Conservation (phyloP, 1,140 invertebrate genomes). For the Brachionus plicatilis region DNA sequence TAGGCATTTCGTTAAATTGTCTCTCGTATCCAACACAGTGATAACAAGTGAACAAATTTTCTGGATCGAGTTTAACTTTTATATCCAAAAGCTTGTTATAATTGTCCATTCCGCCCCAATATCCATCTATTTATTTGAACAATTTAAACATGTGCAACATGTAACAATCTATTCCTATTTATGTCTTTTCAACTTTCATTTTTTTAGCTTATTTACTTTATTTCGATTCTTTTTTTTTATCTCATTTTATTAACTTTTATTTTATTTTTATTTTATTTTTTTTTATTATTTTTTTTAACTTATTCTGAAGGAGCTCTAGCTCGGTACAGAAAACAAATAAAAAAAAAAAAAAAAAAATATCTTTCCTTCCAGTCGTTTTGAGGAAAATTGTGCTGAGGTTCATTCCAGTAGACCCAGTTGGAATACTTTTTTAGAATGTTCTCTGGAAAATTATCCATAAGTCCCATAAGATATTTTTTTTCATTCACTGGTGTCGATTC, state of each 20-base stretch:
- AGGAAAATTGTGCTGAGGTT: constrained; percentile 4
- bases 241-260: too few relatives aligned
- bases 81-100: not conserved
- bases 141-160: too few relatives aligned
- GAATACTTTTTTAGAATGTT: constrained; percentile 10
- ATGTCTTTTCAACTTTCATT: too few relatives aligned
- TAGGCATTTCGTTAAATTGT: not conserved
- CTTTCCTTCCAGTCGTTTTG: not conserved
- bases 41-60: not conserved
- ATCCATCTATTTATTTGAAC: too few relatives aligned
- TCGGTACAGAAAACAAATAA: too few relatives aligned
- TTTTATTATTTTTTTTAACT: too few relatives aligned
- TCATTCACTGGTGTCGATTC: not conserved
- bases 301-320: too few relatives aligned
- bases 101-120: not conserved
- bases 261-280: too few relatives aligned
- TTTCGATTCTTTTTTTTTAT: too few relatives aligned
- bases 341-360: too few relatives aligned
- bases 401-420: constrained; percentile 3
- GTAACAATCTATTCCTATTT: too few relatives aligned
- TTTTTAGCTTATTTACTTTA: too few relatives aligned
- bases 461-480: not conserved
- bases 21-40: constrained; percentile 13
- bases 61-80: not conserved
- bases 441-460: not conserved